Conservation (phyloP, 2,113 vertebrate species). For the Mugil cephalus region DNA sequence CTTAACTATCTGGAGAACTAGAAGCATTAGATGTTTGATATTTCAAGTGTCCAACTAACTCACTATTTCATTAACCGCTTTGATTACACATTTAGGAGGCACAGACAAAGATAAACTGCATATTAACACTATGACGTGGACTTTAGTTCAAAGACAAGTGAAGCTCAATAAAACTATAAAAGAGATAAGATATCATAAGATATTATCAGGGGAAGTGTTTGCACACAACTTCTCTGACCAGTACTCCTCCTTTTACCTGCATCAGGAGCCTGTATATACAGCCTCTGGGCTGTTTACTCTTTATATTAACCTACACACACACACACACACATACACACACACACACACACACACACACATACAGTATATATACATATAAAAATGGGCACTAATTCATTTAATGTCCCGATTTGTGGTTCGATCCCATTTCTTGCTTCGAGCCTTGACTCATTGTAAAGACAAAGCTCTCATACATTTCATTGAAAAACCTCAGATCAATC, state of each 20-base stretch:
- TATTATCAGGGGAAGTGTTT: no score
- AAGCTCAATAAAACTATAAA: no score
- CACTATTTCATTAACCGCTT: no score
- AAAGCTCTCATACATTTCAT: background rate
- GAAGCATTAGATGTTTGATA: no score
- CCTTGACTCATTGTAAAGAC: background rate
- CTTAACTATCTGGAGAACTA: no score
- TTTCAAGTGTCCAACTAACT: no score
- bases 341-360: background rate
- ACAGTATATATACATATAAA: background rate
- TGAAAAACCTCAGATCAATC: background rate
- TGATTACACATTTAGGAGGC: no score
- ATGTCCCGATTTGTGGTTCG: background rate
- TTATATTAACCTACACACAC: background rate
- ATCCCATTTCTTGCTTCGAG: background rate
- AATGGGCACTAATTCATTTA: background rate
- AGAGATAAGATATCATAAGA: no score
- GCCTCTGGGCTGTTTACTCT: background rate
- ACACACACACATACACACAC: background rate
- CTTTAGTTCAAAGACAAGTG: no score
- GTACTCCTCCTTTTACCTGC: background rate
- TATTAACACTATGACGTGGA: no score
- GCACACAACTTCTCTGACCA: conserved; percentile 1
- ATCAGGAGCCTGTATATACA: background rate
- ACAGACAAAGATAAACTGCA: no score